These are phyloP conservation scores for Glareola pratincola DNA, from an alignment of 2,113 vertebrate species.

Conservation along the genomic window DNA sequence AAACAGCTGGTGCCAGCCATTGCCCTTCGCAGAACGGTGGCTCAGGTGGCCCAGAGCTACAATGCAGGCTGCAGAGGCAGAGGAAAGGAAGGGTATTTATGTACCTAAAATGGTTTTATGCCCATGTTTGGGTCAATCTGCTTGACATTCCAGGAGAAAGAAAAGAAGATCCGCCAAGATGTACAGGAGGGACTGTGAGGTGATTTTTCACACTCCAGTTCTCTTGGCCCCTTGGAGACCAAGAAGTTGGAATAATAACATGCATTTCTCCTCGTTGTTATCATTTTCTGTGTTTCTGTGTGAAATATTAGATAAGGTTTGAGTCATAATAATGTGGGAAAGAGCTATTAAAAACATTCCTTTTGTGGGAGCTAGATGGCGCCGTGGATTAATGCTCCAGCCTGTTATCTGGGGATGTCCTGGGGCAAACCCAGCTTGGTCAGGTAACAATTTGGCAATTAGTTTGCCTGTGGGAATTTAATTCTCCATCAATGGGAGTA, in stretches of 20 bases:
- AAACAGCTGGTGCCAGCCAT: neutral
- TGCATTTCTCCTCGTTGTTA: neutral
- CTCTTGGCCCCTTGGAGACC: neutral
- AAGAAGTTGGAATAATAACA: neutral
- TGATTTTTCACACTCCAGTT: neutral
- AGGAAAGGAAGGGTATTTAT: neutral
- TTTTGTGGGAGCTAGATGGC: slow-evolving; percentile 36
- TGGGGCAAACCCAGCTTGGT: neutral
- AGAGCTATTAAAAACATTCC: neutral
- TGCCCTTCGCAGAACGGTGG: fast-evolving
- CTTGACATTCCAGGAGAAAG: neutral
- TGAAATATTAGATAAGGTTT: neutral
- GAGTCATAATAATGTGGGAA: neutral
- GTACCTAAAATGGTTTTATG: neutral
- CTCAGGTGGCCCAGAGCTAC: neutral
- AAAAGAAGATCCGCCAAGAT: neutral
- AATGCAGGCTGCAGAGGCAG: fast-evolving
- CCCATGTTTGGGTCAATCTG: neutral
- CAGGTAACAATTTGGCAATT: neutral
- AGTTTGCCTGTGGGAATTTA: neutral
- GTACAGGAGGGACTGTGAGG: too few species aligned
- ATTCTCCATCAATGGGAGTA: fast-evolving
- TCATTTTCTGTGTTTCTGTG: neutral
- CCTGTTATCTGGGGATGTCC: neutral
- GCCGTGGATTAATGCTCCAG: slow-evolving; percentile 9